A percentile compares a stretch with the other conserved stretches of the same genome.
phyloP scores from a whole-genome alignment of 2,888 invertebrate genomes.

The Hydraecia micacea region DNA sequence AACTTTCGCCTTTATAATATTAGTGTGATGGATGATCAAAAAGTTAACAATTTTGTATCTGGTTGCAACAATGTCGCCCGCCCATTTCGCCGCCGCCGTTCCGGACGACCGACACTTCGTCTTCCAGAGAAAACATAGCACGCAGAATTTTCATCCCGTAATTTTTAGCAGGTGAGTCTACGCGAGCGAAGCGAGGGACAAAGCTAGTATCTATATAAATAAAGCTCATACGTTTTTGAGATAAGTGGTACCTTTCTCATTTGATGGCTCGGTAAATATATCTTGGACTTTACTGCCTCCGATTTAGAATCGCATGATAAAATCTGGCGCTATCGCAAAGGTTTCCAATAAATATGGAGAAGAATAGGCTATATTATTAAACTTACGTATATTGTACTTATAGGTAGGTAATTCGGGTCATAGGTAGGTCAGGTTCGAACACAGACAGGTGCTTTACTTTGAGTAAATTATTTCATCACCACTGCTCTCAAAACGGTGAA shows the following conservation, averaged over 20 bases:
- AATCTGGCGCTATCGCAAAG: constrained; percentile 52
- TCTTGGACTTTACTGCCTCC: constrained; percentile 52
- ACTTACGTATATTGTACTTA: not conserved
- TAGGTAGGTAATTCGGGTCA: not conserved
- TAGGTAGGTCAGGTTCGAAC: not conserved
- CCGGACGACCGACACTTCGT: too few relatives aligned
- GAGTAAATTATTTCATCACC: not conserved
- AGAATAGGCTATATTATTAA: constrained; percentile 8
- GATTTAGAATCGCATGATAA: constrained; percentile 58
- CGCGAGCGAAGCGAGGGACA: not conserved
- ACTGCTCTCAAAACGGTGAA: not conserved
- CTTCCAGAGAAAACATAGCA: too few relatives aligned
- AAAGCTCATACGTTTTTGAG: constrained; percentile 55
- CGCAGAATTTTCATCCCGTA: too few relatives aligned
- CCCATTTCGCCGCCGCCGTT: too few relatives aligned
- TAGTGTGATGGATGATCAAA: too few relatives aligned
- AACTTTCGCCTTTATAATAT: too few relatives aligned
- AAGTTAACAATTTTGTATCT: too few relatives aligned
- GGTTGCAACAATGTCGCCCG: too few relatives aligned
- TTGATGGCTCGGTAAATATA: constrained; percentile 54
- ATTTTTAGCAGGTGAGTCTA: not conserved
- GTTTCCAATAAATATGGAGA: constrained; percentile 44
- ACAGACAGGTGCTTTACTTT: not conserved
- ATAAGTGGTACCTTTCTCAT: constrained; percentile 55
- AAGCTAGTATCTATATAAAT: constrained; percentile 16